phyloP scores from a whole-genome alignment of 1,140 invertebrate species.

The Archivesica marissinica region DNA sequence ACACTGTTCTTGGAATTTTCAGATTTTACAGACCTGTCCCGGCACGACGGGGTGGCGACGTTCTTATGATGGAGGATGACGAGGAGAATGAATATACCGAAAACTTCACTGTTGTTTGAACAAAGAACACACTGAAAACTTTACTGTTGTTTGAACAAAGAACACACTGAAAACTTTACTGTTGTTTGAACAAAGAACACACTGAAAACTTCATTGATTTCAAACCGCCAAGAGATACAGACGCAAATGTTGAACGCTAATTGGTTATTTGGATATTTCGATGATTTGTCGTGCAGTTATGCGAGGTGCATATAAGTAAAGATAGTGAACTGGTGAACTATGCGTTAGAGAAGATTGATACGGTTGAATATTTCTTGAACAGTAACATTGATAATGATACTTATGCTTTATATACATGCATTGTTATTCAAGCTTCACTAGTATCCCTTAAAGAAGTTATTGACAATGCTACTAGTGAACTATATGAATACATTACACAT shows the following conservation, averaged over 20 bases:
- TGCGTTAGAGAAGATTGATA: no score
- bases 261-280: background rate
- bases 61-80: slow-evolving; percentile 27
- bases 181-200: slow-evolving; percentile 50
- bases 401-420: no score
- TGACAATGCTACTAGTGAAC: no score
- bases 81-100: slow-evolving; percentile 53
- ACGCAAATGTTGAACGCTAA: background rate
- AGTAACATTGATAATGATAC: no score
- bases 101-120: slow-evolving; percentile 54
- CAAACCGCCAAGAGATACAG: background rate
- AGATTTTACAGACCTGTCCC: slow-evolving; percentile 50
- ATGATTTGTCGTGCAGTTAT: background rate
- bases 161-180: slow-evolving; percentile 52
- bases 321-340: background rate
- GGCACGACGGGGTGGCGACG: slow-evolving; percentile 1
- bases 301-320: background rate
- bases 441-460: no score
- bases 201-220: slow-evolving; percentile 55
- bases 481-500: no score
- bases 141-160: slow-evolving; percentile 52
- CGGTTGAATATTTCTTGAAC: no score
- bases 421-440: no score
- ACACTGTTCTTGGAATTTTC: no score
- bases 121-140: slow-evolving; percentile 53